Base-by-base conservation (phyloP, 2,888 invertebrate species). In the Sinelater perroti region DNA sequence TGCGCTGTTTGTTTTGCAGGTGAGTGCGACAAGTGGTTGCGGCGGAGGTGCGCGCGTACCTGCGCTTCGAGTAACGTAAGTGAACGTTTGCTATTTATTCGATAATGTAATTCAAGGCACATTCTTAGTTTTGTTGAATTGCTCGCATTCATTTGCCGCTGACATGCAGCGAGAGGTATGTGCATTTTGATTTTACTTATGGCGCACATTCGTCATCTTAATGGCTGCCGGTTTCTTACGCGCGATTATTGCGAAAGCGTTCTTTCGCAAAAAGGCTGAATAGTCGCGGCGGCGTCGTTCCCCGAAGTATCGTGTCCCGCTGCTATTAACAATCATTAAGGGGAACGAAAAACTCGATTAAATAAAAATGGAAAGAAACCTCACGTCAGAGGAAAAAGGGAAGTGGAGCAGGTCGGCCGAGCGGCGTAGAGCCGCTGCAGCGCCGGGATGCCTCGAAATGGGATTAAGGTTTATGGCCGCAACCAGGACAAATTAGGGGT, bases 161-260 rank as follows among this genome's bases (percentile, higher is more conserved):
- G 71, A 72, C 73, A 71, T 72, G 70, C 70, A 70, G 70, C 68
- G 66, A 66, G 68, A 71, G 70, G 70, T 70, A 74, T 72, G 74
- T 69, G 71, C 72, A 70, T 72, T 74, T 72, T 72, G 73, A 72
- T 72, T 73, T 71, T 70, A 69, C 67, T 70, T 67, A 66, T 65
- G 67, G 61, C 67, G 58, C 61, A 51, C 69, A 70, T 74, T 65
- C 71, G 68, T 73, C 74, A 74, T 73, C 67, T 73, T 74, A 74
- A 73, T 73, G 68, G 72, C 62, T 62, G 68, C 71, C 53, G 69
- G 70, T 71, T 72, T 69, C 70, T 70, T 71, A 70, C 66, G 61
- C 61, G 67, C 70, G 69, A 71, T 69, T 67, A 68, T 69, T 57
- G 68, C 67, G 67, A 68, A 67, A 67, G 65, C 14, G 14, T 10